Percentiles rank a stretch among this genome's conserved stretches.
These are phyloP conservation scores for Drosophila hydei DNA, from an alignment of 1,140 invertebrate genomes.

Conservation along the genomic window DNA sequence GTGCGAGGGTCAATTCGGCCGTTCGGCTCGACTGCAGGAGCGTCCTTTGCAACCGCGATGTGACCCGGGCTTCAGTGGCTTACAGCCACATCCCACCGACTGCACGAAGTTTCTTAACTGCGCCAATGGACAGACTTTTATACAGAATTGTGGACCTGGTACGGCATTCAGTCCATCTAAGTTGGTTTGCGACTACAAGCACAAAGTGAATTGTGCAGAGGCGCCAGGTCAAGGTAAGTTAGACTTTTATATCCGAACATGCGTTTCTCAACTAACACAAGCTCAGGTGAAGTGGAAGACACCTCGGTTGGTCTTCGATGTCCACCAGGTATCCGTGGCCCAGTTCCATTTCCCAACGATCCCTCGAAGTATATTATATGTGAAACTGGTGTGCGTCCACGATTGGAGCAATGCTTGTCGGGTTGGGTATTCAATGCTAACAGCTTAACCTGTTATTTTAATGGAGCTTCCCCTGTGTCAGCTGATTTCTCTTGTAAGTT, in stretches of 20 bases:
- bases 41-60: slow-evolving; percentile 72
- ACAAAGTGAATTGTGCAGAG: slow-evolving; percentile 85
- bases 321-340: slow-evolving; percentile 78
- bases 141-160: slow-evolving; percentile 88
- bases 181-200: slow-evolving; percentile 87
- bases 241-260: not conserved
- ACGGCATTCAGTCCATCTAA: slow-evolving; percentile 87
- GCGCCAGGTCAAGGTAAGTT: slow-evolving; percentile 42
- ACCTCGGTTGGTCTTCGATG: slow-evolving; percentile 29
- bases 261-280: slow-evolving; percentile 48
- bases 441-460: slow-evolving; percentile 85
- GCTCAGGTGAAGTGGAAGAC: slow-evolving; percentile 3
- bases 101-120: slow-evolving; percentile 89
- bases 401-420: slow-evolving; percentile 86
- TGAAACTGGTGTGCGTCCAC: slow-evolving; percentile 85
- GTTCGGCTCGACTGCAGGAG: slow-evolving; percentile 48
- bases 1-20: slow-evolving; percentile 20
- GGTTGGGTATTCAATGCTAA: slow-evolving; percentile 87
- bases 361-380: slow-evolving; percentile 88
- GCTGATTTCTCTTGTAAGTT: slow-evolving; percentile 60
- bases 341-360: slow-evolving; percentile 86
- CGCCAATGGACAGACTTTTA: slow-evolving; percentile 85
- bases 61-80: slow-evolving; percentile 84
- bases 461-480: slow-evolving; percentile 85
- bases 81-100: slow-evolving; percentile 87